A percentile compares a stretch with the other conserved stretches of the same genome.
phyloP scores from a whole-genome alignment of 2,888 invertebrate genomes.

The Electrophaes corylata region DNA sequence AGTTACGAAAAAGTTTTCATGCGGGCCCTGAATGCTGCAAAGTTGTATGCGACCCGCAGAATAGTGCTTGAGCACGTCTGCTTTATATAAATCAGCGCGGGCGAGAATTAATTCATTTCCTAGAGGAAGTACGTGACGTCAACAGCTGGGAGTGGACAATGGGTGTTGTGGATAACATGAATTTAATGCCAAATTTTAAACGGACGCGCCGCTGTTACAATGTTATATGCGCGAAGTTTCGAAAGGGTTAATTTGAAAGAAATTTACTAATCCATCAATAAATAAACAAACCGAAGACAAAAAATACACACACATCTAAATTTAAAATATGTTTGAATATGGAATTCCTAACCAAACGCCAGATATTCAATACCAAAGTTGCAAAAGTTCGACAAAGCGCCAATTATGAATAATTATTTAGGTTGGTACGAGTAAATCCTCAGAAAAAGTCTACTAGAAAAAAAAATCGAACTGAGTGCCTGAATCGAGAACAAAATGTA shows the following conservation, averaged over 20 bases:
- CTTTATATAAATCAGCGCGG: conserved; percentile 61
- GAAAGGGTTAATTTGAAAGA: conserved; percentile 15
- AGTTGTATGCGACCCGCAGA: background rate
- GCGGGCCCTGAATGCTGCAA: conserved; percentile 1
- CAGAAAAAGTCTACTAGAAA: too few species aligned
- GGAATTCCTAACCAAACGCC: too few species aligned
- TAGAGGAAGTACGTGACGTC: conserved; percentile 53
- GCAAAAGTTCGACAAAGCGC: too few species aligned
- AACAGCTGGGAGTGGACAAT: conserved; percentile 35
- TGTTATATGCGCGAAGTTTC: conserved; percentile 18
- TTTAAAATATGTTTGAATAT: too few species aligned
- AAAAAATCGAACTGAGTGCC: too few species aligned
- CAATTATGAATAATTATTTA: too few species aligned
- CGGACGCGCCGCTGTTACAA: conserved; percentile 2
- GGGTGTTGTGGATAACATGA: conserved; percentile 18
- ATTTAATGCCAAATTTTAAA: conserved; percentile 23
- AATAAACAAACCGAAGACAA: too few species aligned
- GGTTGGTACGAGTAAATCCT: too few species aligned
- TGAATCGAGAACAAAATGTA: too few species aligned
- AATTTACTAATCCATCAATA: background rate
- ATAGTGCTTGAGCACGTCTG: conserved; percentile 14
- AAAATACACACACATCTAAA: too few species aligned
- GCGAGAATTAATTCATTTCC: conserved; percentile 69
- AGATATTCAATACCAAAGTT: too few species aligned
- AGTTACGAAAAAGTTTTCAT: background rate